Conservation (phyloP, 1,140 invertebrate species). For the Lordiphosa stackelbergi region DNA sequence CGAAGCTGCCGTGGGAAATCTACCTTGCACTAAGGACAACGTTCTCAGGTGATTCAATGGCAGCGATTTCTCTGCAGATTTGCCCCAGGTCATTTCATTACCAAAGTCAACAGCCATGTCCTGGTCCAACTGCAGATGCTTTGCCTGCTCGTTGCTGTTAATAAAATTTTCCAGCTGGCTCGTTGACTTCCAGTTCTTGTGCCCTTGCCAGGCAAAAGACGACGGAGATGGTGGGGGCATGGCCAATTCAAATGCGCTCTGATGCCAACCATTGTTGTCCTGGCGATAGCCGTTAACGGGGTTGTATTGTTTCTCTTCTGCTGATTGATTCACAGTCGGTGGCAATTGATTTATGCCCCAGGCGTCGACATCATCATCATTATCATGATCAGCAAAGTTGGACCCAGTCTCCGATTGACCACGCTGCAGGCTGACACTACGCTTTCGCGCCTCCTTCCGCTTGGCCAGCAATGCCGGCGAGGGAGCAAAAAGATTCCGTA, state of each 20-base stretch:
- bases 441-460: constrained; percentile 48
- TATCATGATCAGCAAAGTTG: constrained; percentile 11
- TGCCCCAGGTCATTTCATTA: constrained; percentile 71
- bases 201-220: constrained; percentile 19
- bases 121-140: constrained; percentile 25
- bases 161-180: constrained; percentile 69
- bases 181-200: constrained; percentile 55
- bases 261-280: constrained; percentile 23
- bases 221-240: constrained; percentile 14
- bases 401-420: constrained; percentile 16
- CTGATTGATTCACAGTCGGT: constrained; percentile 67
- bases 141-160: constrained; percentile 51
- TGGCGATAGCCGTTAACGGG: constrained; percentile 36
- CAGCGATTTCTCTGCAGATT: constrained; percentile 58
- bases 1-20: constrained; percentile 23
- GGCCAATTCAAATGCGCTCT: constrained; percentile 48
- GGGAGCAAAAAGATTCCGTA: constrained; percentile 66
- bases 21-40: constrained; percentile 11
- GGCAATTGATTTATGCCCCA: constrained; percentile 66
- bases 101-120: constrained; percentile 61
- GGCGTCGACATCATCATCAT: constrained; percentile 27
- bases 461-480: constrained; percentile 40
- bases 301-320: constrained; percentile 59
- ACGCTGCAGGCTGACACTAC: constrained; percentile 55
- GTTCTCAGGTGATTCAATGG: constrained; percentile 61